These are phyloP conservation scores for Hippopotamyrus pictus DNA, from an alignment of 2,797 vertebrate genomes.

Conservation along the genomic window DNA sequence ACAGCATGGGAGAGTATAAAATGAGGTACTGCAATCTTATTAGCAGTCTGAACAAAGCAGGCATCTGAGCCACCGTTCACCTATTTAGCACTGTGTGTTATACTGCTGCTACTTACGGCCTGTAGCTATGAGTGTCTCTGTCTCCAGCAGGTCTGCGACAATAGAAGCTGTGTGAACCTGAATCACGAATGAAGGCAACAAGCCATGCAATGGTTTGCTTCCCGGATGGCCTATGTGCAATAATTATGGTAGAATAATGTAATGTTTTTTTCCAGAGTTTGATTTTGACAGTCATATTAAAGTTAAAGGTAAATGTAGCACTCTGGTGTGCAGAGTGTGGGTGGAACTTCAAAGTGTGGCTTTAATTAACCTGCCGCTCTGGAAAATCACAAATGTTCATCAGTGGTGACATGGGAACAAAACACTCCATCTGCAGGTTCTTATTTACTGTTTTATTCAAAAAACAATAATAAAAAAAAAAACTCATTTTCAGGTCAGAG, in stretches of 20 bases:
- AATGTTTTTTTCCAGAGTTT: background rate
- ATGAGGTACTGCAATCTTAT: background rate
- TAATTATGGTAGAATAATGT: background rate
- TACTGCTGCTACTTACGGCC: background rate
- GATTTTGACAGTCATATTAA: slow-evolving; percentile 3
- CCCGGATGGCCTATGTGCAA: background rate
- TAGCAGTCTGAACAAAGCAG: background rate
- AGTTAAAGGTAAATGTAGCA: background rate
- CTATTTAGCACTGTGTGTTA: background rate
- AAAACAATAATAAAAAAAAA: background rate
- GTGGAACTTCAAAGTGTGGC: background rate
- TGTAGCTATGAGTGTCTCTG: background rate
- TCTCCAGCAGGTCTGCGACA: background rate
- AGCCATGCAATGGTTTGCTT: background rate
- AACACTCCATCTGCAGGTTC: background rate
- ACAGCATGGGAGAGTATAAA: background rate
- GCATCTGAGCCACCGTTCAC: background rate
- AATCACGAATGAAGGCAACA: background rate
- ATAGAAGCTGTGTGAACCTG: background rate
- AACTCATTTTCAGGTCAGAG: background rate
- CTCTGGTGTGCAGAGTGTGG: background rate
- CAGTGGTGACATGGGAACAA: background rate
- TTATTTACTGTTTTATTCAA: background rate
- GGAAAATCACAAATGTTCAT: background rate
- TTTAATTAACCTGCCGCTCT: background rate